Evolutionary conservation across 2,888 invertebrate species (phyloP).

Genomic region (Lasioglossum zephyrum): DNA sequence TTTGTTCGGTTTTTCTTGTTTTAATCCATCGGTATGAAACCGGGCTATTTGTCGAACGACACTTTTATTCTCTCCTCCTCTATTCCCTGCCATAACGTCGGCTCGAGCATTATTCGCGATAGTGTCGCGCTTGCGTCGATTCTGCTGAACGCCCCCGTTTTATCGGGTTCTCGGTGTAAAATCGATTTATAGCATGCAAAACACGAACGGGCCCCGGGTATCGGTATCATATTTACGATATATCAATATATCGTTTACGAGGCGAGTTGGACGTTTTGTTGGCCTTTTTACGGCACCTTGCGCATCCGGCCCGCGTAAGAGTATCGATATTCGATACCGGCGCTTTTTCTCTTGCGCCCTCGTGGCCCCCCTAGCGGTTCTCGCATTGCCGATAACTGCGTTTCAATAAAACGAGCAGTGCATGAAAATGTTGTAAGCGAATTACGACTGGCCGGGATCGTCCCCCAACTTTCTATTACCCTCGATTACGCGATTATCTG

Average conservation of each 20-base stretch:
- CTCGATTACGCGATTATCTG: conserved; percentile 47
- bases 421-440: conserved; percentile 47
- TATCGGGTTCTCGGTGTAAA: conserved; percentile 47
- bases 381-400: conserved; percentile 41
- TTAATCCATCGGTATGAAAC: conserved; percentile 6
- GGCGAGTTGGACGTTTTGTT: conserved; percentile 44
- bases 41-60: conserved; percentile 26
- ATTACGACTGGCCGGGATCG: conserved; percentile 23
- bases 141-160: conserved; percentile 40
- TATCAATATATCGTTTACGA: conserved; percentile 54
- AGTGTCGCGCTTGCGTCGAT: conserved; percentile 15
- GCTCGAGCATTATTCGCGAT: conserved; percentile 27
- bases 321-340: conserved; percentile 61
- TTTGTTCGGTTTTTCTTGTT: background rate
- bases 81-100: conserved; percentile 1
- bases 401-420: conserved; percentile 50
- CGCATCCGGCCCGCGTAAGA: conserved; percentile 42
- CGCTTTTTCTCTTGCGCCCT: conserved; percentile 5
- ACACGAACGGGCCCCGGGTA: conserved; percentile 29
- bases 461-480: conserved; percentile 28
- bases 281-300: conserved; percentile 52
- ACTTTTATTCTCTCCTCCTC: background rate
- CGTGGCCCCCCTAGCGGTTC: background rate
- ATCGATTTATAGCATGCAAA: conserved; percentile 57
- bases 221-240: conserved; percentile 59